phyloP scores from a whole-genome alignment of 2,888 invertebrate genomes.

The Agapostemon virescens region DNA sequence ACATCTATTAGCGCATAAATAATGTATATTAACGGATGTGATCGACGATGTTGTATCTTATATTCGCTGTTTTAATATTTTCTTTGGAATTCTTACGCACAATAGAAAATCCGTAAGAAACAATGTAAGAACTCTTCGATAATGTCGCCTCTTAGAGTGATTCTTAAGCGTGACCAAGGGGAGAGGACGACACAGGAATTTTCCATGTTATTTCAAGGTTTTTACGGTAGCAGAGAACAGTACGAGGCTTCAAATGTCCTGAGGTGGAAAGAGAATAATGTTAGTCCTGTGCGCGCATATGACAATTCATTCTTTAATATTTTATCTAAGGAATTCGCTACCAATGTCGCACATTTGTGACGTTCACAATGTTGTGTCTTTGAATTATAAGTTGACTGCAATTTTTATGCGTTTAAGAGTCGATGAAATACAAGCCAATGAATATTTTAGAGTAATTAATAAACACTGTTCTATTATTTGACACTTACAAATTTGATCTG shows the following conservation, averaged over 20 bases:
- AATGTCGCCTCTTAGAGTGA: slow-evolving; percentile 4
- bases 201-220: slow-evolving; percentile 25
- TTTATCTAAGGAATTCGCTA: background rate
- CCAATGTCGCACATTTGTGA: background rate
- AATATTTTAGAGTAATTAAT: no score
- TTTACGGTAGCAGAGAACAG: background rate
- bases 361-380: background rate
- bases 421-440: no score
- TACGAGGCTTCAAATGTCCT: background rate
- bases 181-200: background rate
- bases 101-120: background rate
- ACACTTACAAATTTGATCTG: background rate
- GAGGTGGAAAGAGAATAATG: background rate
- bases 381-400: no score
- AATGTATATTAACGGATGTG: no score
- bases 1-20: no score
- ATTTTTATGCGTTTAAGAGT: no score
- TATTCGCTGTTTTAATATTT: no score
- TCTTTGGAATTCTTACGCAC: no score
- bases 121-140: background rate
- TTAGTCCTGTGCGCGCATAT: background rate
- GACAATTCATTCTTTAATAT: background rate
- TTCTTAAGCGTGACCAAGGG: slow-evolving; percentile 1
- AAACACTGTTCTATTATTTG: background rate
- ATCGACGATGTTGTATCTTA: no score